Base-by-base conservation (phyloP, 2,888 invertebrate species). In the Silvanus unidentatus region DNA sequence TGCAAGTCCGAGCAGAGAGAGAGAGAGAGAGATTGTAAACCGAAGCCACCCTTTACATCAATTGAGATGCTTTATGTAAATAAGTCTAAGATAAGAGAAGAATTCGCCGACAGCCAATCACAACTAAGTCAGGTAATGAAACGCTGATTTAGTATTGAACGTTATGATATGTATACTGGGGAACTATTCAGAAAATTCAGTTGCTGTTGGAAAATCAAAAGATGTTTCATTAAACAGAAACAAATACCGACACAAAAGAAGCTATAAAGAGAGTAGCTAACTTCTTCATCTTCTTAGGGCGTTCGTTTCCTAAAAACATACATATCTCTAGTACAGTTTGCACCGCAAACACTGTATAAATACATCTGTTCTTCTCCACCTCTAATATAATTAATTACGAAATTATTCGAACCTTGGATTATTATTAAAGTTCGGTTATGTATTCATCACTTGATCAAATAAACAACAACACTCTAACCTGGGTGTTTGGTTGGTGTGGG, bases 141-240 rank as follows among this genome's bases (percentile, higher is more conserved):
- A 65, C 65, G 64, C 59, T 55, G 65, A 64, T 63, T 65, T 64
- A 55, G 61, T 60, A 63, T 60, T 62, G 60, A 65, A 63, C 62
- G 58, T n/a, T n/a, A n/a, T n/a, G n/a, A n/a, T n/a, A n/a, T n/a
- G n/a, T n/a, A 60, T 51, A 56, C 53, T 52, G 56, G 54, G 57
- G 59, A 63, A 66, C 66, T 66, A 69, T 69, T 69, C 68, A 66
- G 65, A 59, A 66, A 67, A 67, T 67, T 68, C 65, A 68, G 66
- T 62, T 62, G 65, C 64, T 63, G 66, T 65, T 66, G 68, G 68
- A 68, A 68, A 70, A 68, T 70, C 70, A 70, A 68, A 70, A 68
- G 67, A 68, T 68, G 65, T 68, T 67, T 65, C 63, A 66, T 64
- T 64, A 65, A 68, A 69, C 68, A 68, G 68, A 69, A 69, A 70